A percentile compares a stretch with the other conserved stretches of the same genome.
Conservation (phyloP, 1,140 invertebrate species). For the Oreohelix idahoensis region DNA sequence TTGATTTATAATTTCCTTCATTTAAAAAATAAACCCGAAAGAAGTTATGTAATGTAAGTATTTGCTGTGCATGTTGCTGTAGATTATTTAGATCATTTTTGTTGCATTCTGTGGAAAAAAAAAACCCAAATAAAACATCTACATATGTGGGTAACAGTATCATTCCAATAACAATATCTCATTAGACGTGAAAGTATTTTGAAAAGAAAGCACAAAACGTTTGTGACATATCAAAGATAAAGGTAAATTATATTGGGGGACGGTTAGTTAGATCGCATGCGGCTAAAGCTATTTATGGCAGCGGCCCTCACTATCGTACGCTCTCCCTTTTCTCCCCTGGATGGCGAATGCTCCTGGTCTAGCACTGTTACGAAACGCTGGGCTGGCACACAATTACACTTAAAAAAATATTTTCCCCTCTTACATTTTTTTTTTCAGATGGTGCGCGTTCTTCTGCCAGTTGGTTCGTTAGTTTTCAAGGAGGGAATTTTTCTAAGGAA, state of each 20-base stretch:
- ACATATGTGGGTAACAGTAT: too few species aligned
- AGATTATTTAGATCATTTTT: too few species aligned
- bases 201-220: too few species aligned
- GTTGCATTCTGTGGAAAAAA: too few species aligned
- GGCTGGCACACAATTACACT: background rate
- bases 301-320: background rate
- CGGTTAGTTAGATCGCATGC: background rate
- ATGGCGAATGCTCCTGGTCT: background rate
- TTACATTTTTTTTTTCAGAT: background rate
- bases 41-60: too few species aligned
- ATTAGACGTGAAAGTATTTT: too few species aligned
- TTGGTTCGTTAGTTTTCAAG: background rate
- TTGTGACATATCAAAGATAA: too few species aligned
- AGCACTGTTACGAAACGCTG: background rate
- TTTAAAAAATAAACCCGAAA: too few species aligned
- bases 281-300: background rate
- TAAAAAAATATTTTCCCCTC: background rate
- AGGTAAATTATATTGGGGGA: background rate
- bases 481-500: background rate
- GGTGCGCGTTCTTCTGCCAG: background rate
- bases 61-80: too few species aligned
- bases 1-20: too few species aligned
- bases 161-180: too few species aligned
- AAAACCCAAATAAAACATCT: too few species aligned
- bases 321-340: background rate